Evolutionary conservation across 2,888 invertebrate genomes (phyloP).

Genomic region (Mechanitis messenoides): DNA sequence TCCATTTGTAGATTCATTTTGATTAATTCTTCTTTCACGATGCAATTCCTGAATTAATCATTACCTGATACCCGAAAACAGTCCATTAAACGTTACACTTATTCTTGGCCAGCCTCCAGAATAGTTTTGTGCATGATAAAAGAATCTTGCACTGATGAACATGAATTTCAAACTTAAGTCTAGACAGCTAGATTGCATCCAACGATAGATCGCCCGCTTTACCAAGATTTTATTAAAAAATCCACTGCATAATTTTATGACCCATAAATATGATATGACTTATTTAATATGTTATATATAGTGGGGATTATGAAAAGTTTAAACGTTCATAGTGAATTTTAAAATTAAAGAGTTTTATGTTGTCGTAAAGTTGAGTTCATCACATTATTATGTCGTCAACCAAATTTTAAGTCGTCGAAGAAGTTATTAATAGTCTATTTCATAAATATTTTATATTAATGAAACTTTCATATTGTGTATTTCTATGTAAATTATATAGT

Average conservation of each 20-base stretch:
- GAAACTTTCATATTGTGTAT: too few species aligned
- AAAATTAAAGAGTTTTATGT: slow-evolving; percentile 1
- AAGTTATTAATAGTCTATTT: background rate
- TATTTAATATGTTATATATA: slow-evolving; percentile 6
- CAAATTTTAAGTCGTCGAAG: background rate
- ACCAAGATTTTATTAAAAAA: slow-evolving; percentile 21
- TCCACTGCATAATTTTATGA: slow-evolving; percentile 14
- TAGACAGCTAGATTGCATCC: slow-evolving; percentile 26
- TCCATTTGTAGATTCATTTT: too few species aligned
- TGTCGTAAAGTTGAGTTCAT: slow-evolving; percentile 3
- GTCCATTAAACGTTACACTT: background rate
- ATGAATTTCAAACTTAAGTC: slow-evolving; percentile 36
- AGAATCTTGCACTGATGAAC: slow-evolving; percentile 35
- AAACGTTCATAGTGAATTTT: background rate
- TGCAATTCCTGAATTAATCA: too few species aligned
- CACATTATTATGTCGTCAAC: background rate
- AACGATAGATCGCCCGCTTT: slow-evolving; percentile 18
- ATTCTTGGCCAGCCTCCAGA: slow-evolving; percentile 23
- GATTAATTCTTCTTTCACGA: too few species aligned
- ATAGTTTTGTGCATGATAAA: slow-evolving; percentile 22
- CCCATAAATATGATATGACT: slow-evolving; percentile 16
- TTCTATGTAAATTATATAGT: too few species aligned
- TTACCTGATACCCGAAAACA: background rate
- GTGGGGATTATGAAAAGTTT: background rate
- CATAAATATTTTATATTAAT: too few species aligned